Evolutionary conservation across 2,888 invertebrate species (phyloP).

Genomic region (Coleophora flavipennella): DNA sequence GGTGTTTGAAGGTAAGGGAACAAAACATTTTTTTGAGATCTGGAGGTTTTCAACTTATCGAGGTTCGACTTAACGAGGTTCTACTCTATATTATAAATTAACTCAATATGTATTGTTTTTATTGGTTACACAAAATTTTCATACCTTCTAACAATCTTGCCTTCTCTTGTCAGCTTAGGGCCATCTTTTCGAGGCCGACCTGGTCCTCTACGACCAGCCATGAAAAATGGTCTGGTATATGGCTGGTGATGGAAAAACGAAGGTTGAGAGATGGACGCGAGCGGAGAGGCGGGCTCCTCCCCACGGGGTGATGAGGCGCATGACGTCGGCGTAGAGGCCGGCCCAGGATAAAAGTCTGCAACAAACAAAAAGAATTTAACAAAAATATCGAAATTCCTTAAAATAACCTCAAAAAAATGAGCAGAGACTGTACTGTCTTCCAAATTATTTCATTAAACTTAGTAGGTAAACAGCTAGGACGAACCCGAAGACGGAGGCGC

Average conservation of each 20-base stretch:
- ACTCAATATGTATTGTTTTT: no score
- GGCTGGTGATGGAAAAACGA: slow-evolving; percentile 60
- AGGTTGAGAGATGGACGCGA: slow-evolving; percentile 50
- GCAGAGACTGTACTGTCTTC: neutral
- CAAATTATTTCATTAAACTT: no score
- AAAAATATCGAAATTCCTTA: neutral
- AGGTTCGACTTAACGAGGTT: no score
- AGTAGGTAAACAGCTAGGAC: slow-evolving; percentile 25
- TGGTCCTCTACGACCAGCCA: slow-evolving; percentile 79
- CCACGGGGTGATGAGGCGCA: slow-evolving; percentile 76
- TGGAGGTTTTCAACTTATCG: no score
- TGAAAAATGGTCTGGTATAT: slow-evolving; percentile 60
- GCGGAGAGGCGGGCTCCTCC: slow-evolving; percentile 75
- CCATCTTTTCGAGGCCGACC: slow-evolving; percentile 87
- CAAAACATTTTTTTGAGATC: no score
- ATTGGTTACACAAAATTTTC: no score
- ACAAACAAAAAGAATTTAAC: slow-evolving; percentile 7
- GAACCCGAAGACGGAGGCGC: slow-evolving; percentile 71
- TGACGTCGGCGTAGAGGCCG: slow-evolving; percentile 77
- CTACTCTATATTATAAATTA: no score
- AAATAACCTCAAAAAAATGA: neutral
- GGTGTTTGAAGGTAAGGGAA: no score
- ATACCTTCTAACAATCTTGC: slow-evolving; percentile 66
- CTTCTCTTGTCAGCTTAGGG: slow-evolving; percentile 61
- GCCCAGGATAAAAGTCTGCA: slow-evolving; percentile 70